Percentiles rank a stretch among this genome's conserved stretches.
phyloP scores from a whole-genome alignment of 2,888 invertebrate species.

The Gnatocerus cornutus region DNA sequence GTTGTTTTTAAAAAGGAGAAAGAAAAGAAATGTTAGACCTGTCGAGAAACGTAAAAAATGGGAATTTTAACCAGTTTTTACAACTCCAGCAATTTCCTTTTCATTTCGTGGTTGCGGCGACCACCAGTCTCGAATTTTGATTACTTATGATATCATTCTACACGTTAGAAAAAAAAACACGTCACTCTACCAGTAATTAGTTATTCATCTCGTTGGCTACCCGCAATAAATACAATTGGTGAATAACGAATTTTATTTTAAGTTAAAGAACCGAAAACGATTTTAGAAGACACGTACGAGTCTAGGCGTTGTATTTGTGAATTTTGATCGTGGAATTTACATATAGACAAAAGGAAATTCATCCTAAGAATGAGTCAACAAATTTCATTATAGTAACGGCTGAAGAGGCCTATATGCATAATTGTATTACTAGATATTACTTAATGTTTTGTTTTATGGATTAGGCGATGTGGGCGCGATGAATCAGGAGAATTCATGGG shows the following conservation, averaged over 20 bases:
- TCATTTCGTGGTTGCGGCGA: background rate
- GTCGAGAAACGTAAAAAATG: background rate
- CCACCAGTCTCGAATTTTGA: constrained; percentile 20
- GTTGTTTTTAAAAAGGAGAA: background rate
- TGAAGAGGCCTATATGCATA: too few relatives aligned
- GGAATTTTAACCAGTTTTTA: too few relatives aligned
- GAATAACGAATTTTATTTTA: background rate
- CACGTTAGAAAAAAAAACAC: constrained; percentile 27
- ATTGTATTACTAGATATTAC: too few relatives aligned
- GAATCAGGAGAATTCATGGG: too few relatives aligned
- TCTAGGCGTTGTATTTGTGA: constrained; percentile 17
- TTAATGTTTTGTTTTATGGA: too few relatives aligned
- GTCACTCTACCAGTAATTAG: constrained; percentile 1
- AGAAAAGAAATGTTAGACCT: background rate
- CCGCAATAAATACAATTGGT: background rate
- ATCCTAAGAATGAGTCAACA: background rate
- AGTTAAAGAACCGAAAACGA: constrained; percentile 15
- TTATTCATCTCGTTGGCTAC: background rate
- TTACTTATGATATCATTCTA: constrained; percentile 38
- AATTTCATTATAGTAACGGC: background rate
- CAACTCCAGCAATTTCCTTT: background rate
- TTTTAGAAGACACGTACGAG: constrained; percentile 8
- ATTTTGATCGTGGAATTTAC: constrained; percentile 12
- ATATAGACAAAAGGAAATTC: constrained; percentile 7
- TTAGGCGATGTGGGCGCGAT: too few relatives aligned